Base-by-base conservation (phyloP, 2,888 invertebrate species). In the Polietes domitor region DNA sequence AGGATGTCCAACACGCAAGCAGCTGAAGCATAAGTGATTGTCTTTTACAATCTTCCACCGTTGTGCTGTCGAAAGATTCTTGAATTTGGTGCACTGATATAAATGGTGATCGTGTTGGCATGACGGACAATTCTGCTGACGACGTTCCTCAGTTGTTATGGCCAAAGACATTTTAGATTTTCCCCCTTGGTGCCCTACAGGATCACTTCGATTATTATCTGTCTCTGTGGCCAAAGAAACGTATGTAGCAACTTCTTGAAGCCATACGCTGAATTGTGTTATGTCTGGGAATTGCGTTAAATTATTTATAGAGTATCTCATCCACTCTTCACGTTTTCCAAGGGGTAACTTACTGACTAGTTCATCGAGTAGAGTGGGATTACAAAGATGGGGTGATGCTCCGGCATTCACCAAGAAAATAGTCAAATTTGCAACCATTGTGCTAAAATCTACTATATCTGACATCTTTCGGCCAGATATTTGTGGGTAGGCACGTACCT, bases 401-500 rank as follows among this genome's bases (percentile, higher is more conserved):
- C 17, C 17, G 26, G 63, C 63, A 17, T 65, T 41, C 10, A 12
- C 15, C 21, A 41, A 65, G 12, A 41, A 65, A 17, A 12, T 21
- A 41, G 65, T 41, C 19, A 65, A 21, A 41, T 65, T 65, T 21
- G 65, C n/a, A n/a, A n/a, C n/a, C n/a, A n/a, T n/a, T n/a, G n/a
- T n/a, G n/a, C n/a, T n/a, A n/a, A n/a, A n/a, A 65, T 32, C 78
- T 10, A 86, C 65, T 7, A 86, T 83, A 68, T 83, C 77, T 4
- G 53, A 26, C 2, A 41, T 41, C 10, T 12, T 10, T 2, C 15
- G 2, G 2, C 41, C 41, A 10, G 41, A 41, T 41, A 41, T 87
- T 1, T 70, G 12, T 1, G 85, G 73, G 65, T 86, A 78, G 0
- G 70, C 41, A 12, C 82, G 79, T 0, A 82, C 85, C 41, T 86